Conservation (phyloP, 2,797 vertebrate genomes). For the Urosaurus nigricauda region DNA sequence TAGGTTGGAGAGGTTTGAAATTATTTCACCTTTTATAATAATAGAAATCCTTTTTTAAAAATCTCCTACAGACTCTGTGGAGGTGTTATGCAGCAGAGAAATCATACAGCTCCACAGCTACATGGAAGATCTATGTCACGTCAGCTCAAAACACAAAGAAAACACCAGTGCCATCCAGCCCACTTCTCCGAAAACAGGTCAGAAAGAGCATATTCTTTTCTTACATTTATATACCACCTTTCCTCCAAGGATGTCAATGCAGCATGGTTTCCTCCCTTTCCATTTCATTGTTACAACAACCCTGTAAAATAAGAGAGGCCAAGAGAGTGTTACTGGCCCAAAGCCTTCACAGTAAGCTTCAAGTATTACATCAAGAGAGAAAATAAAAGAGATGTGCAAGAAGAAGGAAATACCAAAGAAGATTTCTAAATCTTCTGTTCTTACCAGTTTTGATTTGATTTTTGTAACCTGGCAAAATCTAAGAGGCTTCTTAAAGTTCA, state of each 20-base stretch:
- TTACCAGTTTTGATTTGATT: too few species aligned
- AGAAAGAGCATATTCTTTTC: not conserved
- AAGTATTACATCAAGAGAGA: not conserved
- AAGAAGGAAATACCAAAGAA: not conserved
- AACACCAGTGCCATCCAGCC: slow-evolving; percentile 79
- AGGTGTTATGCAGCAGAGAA: slow-evolving; percentile 91
- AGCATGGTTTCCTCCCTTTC: not conserved
- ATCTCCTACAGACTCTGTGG: slow-evolving; percentile 86
- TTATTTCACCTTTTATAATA: not conserved
- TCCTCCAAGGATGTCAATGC: not conserved
- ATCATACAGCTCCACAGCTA: slow-evolving; percentile 81
- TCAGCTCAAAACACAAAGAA: slow-evolving; percentile 73
- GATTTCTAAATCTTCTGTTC: not conserved
- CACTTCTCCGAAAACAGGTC: slow-evolving; percentile 83
- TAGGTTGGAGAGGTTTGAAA: not conserved
- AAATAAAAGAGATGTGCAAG: not conserved
- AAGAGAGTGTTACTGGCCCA: too few species aligned
- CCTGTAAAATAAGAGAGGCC: too few species aligned
- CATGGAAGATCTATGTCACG: slow-evolving; percentile 90
- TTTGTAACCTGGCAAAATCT: too few species aligned
- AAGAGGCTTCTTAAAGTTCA: too few species aligned
- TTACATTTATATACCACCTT: not conserved
- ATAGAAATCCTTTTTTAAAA: not conserved
- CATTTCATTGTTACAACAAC: too few species aligned
- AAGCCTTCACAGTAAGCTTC: too few species aligned